Evolutionary conservation across 2,888 invertebrate genomes (phyloP), one percentile per base, ranked within the genome.

Genomic region (Clunio marinus): DNA sequence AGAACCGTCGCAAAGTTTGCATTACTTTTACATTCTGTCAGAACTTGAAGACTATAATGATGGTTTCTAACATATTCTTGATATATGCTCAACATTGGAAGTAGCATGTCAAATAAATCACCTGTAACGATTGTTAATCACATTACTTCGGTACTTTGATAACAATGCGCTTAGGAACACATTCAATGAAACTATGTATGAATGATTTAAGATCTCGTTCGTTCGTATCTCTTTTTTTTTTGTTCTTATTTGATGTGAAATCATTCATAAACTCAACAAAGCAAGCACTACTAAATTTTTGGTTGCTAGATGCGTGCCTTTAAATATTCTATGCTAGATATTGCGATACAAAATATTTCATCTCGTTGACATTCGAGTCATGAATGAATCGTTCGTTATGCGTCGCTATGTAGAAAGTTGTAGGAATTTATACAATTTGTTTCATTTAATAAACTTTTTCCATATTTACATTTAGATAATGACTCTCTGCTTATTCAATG

Each of bases 51-150:
- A 71, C 93, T 93, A 82, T 93, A 95, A 80, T 95, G 94, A 77
- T 95, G 95, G 80, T 94, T 95, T 70, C 95, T 81, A 63, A 95
- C 94, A 78, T 94, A 95, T 82, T 95, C 94, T 81, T 94, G 94
- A 81, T 95, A 95, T 76, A 95, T 95, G 73, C 90, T 91, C 79
- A 95, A 81, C 94, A 95, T 95, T 65, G 95, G 94, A 71, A 95
- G 84, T 74, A 95, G 82, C 92, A 95, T 94, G 79, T 94, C 93
- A 82, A 95, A 95, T 75, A 95, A 83, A 80, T 95, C 95, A 76
- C 93, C 93, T 93, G 81, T 72, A 58, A 46, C n/a, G n/a, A n/a
- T n/a, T n/a, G n/a, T n/a, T n/a, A n/a, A n/a, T n/a, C n/a, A n/a
- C n/a, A n/a, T n/a, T n/a, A n/a, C n/a, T n/a, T n/a, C n/a, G n/a